Conservation (phyloP, 2,888 invertebrate genomes). For the Shargacucullia verbasci region DNA sequence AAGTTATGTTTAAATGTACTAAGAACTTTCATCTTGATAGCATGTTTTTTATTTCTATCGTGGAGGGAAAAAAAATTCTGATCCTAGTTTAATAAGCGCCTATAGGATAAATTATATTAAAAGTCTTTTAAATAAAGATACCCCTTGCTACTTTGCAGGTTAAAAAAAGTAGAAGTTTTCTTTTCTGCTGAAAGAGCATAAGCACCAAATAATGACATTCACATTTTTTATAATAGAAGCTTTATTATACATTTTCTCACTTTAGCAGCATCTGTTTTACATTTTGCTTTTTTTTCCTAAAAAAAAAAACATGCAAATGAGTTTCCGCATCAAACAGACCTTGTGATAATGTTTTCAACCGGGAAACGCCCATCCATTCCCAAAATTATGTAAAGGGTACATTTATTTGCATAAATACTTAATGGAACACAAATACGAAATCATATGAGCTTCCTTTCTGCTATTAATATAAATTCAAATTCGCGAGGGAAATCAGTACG, state of each 20-base stretch:
- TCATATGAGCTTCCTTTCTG: slow-evolving; percentile 12
- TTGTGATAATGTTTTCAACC: slow-evolving; percentile 32
- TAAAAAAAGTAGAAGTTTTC: no score
- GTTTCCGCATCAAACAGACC: slow-evolving; percentile 24
- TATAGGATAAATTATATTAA: no score
- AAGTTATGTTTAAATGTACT: slow-evolving; percentile 12
- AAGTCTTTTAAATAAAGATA: no score
- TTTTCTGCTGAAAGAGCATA: no score
- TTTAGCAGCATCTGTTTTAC: no score
- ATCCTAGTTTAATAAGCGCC: no score
- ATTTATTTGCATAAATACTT: slow-evolving; percentile 46
- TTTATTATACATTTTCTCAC: no score
- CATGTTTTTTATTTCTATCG: not conserved
- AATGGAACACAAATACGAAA: slow-evolving; percentile 34
- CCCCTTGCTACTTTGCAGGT: no score
- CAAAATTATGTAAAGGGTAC: slow-evolving; percentile 40
- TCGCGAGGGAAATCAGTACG: not conserved
- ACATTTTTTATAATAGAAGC: no score
- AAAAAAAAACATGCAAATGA: slow-evolving; percentile 35
- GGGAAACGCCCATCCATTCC: slow-evolving; percentile 32
- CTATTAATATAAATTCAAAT: not conserved
- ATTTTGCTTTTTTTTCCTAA: not conserved
- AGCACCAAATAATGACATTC: no score
- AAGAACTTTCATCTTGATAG: not conserved
- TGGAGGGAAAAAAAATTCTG: no score